Conservation (phyloP, 2,113 vertebrate species). For the Opisthocomus hoazin region DNA sequence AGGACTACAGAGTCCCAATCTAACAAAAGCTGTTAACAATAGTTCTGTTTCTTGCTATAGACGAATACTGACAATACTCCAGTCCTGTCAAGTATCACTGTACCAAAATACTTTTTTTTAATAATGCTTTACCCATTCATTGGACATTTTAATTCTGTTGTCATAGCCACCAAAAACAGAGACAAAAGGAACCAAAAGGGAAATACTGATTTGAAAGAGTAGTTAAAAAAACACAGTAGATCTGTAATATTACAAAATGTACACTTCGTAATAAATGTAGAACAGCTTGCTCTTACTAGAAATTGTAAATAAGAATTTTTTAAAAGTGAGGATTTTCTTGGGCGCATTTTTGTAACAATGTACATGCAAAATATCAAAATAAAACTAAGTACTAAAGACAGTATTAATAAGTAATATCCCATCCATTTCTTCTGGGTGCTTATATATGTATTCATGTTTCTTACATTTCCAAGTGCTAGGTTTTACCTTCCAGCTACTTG, state of each 20-base stretch:
- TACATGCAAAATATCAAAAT: constrained; percentile 19
- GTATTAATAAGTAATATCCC: neutral
- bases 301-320: neutral
- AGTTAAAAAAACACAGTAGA: neutral
- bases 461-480: neutral
- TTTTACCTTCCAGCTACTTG: constrained; percentile 1
- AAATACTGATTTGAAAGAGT: neutral
- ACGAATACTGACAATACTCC: neutral
- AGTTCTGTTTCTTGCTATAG: neutral
- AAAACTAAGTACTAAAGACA: neutral
- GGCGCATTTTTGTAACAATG: neutral
- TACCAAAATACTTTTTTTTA: neutral
- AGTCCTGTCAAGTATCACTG: neutral
- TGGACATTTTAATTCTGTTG: neutral
- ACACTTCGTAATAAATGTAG: neutral
- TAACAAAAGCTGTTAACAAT: neutral
- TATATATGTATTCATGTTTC: neutral
- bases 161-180: neutral
- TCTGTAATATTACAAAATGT: neutral
- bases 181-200: neutral
- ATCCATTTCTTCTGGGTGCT: neutral
- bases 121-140: neutral
- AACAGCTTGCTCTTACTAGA: neutral
- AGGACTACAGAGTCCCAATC: neutral
- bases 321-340: neutral